Base-by-base conservation (phyloP, 2,113 vertebrate species). In the Callithrix jacchus region DNA sequence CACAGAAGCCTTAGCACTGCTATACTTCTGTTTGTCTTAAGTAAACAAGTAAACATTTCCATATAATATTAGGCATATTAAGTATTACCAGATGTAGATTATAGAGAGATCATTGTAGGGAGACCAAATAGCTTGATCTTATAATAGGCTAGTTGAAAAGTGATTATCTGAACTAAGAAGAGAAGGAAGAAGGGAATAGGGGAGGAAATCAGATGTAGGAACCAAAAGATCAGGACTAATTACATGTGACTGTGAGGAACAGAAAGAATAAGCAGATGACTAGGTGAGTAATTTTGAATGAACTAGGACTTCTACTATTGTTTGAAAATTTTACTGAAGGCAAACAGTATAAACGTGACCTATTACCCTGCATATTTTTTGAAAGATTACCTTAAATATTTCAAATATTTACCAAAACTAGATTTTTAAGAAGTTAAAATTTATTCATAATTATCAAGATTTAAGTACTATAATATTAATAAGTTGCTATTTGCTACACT, bases 351-450 rank as follows among this genome's bases (percentile, higher is more conserved):
- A 64, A 87, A 45, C 83, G 2, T 0, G 66, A 90, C 85, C 76
- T 74, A 80, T 32, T 86, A 27, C 7, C 20, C 11, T 14, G 5
- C 27, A 45, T 76, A 61, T 4, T 89, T 85, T 95, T 95, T 74
- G 56, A 95, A 88, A 93, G 37, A 77, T 56, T 85, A 58, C 21
- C n/a, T 30, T 93, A 89, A 87, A 64, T 83, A 73, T 92, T 97
- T 32, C 52, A 82, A 98, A 87, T 54, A 21, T n/a, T 68, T 89
- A 86, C 54, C 85, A 82, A 82, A 89, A 80, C 85, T 80, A 93
- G 6, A 68, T 82, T 76, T 92, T 37, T 86, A 85, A 84, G 14
- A 76, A 95, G 4, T 77, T 93, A 77, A 81, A 86, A 87, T 77
- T 45, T 82, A 45, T 71, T 95, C 61, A 76, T 49, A 83, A 45